Percentiles rank a stretch among this genome's conserved stretches.
Evolutionary conservation across 2,113 vertebrate genomes (phyloP).

Genomic region (Catharus bicknelli): DNA sequence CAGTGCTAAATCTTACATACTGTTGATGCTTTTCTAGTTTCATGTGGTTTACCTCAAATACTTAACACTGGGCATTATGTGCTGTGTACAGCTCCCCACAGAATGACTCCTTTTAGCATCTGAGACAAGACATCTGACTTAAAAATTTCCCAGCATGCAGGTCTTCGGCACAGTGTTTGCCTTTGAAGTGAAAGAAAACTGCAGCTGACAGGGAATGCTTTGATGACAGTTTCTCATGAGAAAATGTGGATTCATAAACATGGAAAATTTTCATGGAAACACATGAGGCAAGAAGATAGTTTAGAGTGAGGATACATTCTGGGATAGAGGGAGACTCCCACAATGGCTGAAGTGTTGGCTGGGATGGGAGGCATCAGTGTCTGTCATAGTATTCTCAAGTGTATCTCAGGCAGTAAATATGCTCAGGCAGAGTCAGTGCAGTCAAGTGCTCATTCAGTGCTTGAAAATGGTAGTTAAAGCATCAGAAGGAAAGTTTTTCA

Average conservation of each 20-base stretch:
- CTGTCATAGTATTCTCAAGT: neutral
- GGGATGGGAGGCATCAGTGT: neutral
- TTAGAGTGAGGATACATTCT: neutral
- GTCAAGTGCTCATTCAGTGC: neutral
- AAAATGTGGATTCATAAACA: neutral
- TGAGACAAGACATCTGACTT: constrained; percentile 22
- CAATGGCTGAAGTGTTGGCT: neutral
- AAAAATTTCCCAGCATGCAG: constrained; percentile 19
- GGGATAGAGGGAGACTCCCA: neutral
- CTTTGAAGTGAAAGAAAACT: constrained; percentile 47
- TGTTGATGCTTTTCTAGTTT: neutral
- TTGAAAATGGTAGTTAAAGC: neutral
- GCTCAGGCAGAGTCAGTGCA: neutral
- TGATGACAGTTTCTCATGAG: constrained; percentile 41
- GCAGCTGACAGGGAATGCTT: constrained; percentile 4
- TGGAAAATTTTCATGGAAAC: constrained; percentile 18
- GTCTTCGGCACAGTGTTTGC: neutral
- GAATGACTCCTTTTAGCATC: constrained; percentile 9
- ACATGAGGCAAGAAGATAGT: neutral
- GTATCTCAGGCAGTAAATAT: neutral
- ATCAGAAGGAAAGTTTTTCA: neutral
- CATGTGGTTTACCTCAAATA: constrained; percentile 17
- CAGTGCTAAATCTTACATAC: neutral
- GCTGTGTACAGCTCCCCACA: neutral
- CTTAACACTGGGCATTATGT: neutral